Percentiles rank a stretch among this genome's conserved stretches.
These are phyloP conservation scores for Colletes gigas DNA, from an alignment of 1,140 invertebrate genomes.

Conservation along the genomic window DNA sequence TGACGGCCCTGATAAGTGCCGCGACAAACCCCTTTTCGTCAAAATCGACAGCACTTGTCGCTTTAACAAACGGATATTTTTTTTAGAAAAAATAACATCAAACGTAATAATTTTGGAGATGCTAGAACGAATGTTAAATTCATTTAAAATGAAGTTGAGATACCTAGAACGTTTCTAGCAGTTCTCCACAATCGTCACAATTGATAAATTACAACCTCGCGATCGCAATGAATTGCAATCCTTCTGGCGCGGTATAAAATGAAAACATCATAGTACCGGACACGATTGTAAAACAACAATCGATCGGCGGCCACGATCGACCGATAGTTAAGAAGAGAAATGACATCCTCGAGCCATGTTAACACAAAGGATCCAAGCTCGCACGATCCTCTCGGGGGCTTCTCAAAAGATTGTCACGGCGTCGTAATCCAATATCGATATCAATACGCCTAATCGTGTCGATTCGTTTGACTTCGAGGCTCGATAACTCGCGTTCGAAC, in stretches of 20 bases:
- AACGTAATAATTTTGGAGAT: too few relatives aligned
- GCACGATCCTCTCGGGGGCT: slow-evolving; percentile 18
- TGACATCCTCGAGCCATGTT: neutral
- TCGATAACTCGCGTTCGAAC: slow-evolving; percentile 7
- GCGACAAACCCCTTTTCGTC: too few relatives aligned
- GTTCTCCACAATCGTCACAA: too few relatives aligned
- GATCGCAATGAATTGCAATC: neutral
- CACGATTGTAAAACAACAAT: neutral
- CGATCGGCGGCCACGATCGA: neutral
- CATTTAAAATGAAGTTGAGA: too few relatives aligned
- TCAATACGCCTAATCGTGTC: slow-evolving; percentile 56
- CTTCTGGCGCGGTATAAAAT: neutral
- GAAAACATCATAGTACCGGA: neutral
- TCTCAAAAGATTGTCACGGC: slow-evolving; percentile 13
- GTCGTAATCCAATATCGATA: slow-evolving; percentile 40
- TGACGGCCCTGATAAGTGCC: too few relatives aligned
- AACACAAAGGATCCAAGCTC: slow-evolving; percentile 12
- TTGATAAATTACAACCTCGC: neutral
- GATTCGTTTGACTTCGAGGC: slow-evolving; percentile 33
- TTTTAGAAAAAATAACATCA: too few relatives aligned
- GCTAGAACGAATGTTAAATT: too few relatives aligned
- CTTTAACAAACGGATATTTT: too few relatives aligned
- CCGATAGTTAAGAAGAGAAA: slow-evolving; percentile 16
- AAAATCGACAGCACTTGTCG: too few relatives aligned
- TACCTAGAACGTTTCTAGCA: too few relatives aligned